A percentile compares a stretch with the other conserved stretches of the same genome.
Conservation (phyloP, 1,140 invertebrate genomes). For the Proctacanthus coquilletti region DNA sequence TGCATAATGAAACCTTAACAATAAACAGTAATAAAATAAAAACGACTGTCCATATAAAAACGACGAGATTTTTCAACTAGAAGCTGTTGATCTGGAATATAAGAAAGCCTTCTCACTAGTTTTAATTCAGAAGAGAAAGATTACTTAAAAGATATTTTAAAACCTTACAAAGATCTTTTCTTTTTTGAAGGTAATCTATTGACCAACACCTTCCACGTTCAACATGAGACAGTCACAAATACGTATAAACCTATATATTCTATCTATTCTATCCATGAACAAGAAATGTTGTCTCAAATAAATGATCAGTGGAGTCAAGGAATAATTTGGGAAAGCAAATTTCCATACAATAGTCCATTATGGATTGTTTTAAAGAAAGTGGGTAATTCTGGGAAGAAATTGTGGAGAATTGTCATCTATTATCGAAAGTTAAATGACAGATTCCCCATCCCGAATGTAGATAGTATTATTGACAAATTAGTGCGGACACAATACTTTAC, state of each 20-base stretch:
- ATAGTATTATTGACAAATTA: too few species aligned
- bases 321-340: constrained; percentile 24
- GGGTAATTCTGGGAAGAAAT: constrained; percentile 16
- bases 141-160: neutral
- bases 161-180: constrained; percentile 2
- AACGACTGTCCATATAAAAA: constrained; percentile 4
- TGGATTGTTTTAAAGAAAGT: constrained; percentile 10
- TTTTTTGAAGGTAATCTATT: constrained; percentile 4
- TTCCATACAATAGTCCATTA: constrained; percentile 14
- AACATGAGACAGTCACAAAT: constrained; percentile 17
- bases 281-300: constrained; percentile 17
- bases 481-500: too few species aligned
- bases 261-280: constrained; percentile 21
- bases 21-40: constrained; percentile 3
- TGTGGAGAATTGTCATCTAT: constrained; percentile 23
- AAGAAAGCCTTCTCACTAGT: too few species aligned
- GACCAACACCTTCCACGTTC: constrained; percentile 1
- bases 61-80: neutral
- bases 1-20: constrained; percentile 2
- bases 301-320: constrained; percentile 22
- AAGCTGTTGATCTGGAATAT: neutral
- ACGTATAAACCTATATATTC: constrained; percentile 12
- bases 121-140: constrained; percentile 3
- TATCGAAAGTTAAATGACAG: constrained; percentile 25
- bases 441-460: too few species aligned